Conservation (phyloP, 2,797 vertebrate genomes). For the Chrysocyon brachyurus region DNA sequence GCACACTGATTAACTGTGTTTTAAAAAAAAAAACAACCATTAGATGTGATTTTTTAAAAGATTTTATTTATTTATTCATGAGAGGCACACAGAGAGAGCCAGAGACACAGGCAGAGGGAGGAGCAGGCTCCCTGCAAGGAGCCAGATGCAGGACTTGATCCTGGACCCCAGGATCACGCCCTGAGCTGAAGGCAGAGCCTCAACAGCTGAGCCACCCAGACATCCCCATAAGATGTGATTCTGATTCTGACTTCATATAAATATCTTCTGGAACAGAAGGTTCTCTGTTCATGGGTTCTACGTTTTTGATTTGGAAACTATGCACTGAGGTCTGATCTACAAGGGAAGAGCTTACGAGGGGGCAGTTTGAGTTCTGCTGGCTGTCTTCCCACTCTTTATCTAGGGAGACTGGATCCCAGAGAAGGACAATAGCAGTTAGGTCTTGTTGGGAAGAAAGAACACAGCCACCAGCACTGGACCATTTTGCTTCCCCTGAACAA, state of each 20-base stretch:
- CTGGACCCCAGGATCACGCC: no score
- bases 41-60: not conserved
- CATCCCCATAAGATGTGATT: not conserved
- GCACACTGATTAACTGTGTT: not conserved
- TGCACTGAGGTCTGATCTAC: not conserved
- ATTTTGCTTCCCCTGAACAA: slow-evolving; percentile 46
- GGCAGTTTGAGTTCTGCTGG: not conserved
- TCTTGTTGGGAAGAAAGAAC: not conserved
- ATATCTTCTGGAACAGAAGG: not conserved
- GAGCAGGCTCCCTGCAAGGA: no score
- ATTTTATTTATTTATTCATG: no score
- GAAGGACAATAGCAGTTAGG: not conserved
- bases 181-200: no score
- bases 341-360: not conserved
- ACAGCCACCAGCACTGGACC: not conserved
- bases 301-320: not conserved
- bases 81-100: no score
- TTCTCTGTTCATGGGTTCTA: no score
- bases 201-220: no score
- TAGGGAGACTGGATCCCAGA: not conserved
- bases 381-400: not conserved
- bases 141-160: no score
- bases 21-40: not conserved
- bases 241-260: not conserved
- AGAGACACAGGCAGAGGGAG: no score